Percentiles rank a stretch among this genome's conserved stretches.
phyloP scores from a whole-genome alignment of 2,888 invertebrate genomes.

The Dysmachus trigonus region DNA sequence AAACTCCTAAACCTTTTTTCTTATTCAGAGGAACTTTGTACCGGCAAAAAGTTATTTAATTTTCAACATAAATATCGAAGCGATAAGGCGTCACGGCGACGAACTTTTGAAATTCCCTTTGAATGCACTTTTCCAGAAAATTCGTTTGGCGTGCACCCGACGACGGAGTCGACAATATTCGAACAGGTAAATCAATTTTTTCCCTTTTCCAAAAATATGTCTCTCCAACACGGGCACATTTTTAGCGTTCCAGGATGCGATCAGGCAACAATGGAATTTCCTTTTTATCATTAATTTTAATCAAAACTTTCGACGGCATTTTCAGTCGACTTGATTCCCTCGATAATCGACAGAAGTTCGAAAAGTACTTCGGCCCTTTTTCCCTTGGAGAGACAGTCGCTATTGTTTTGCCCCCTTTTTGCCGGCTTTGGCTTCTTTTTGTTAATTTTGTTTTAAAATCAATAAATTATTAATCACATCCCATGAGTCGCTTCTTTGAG shows the following conservation, averaged over 20 bases:
- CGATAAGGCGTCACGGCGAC: background rate
- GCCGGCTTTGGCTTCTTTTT: background rate
- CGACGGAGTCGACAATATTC: background rate
- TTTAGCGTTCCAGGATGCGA: background rate
- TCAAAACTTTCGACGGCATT: background rate
- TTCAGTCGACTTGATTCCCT: background rate
- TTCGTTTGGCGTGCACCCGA: background rate
- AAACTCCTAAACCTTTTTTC: background rate
- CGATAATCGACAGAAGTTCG: background rate
- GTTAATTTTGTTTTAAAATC: background rate
- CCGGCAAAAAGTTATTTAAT: background rate
- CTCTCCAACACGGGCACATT: background rate
- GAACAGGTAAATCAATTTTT: background rate
- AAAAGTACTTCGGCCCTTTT: background rate
- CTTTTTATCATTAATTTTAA: background rate
- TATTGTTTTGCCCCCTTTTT: background rate
- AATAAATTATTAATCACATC: background rate
- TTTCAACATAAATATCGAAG: background rate
- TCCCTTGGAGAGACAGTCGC: background rate
- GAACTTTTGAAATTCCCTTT: background rate
- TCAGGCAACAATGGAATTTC: background rate
- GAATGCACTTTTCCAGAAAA: background rate
- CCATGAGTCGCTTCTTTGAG: background rate
- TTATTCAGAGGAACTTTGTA: background rate
- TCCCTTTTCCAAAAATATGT: background rate